These are phyloP conservation scores for Drosophila koepferae DNA, from an alignment of 2,888 invertebrate species.

Conservation along the genomic window DNA sequence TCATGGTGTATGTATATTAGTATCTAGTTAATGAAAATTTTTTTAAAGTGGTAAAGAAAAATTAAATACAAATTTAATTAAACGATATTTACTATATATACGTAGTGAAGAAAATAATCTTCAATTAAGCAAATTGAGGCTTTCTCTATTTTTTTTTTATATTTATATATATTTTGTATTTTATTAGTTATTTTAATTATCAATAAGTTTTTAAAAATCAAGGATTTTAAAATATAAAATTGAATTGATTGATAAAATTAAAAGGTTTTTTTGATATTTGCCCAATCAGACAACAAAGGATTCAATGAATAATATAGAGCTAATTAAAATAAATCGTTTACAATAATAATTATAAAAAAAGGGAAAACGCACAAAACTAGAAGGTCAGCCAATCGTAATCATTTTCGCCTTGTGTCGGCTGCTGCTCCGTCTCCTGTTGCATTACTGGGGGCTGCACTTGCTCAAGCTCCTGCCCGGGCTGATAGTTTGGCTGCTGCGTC, in stretches of 20 bases:
- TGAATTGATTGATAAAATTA: background rate
- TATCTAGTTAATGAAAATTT: too few relatives aligned
- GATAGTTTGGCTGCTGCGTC: slow-evolving; percentile 38
- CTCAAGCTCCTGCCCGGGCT: slow-evolving; percentile 30
- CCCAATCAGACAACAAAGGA: background rate
- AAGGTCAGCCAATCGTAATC: slow-evolving; percentile 81
- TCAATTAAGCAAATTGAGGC: too few relatives aligned
- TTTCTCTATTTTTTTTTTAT: too few relatives aligned
- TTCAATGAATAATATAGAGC: background rate
- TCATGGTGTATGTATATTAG: background rate
- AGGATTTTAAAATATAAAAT: background rate
- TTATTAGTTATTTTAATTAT: too few relatives aligned
- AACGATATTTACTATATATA: too few relatives aligned
- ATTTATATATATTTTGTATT: too few relatives aligned
- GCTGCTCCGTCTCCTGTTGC: slow-evolving; percentile 42
- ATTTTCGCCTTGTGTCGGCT: slow-evolving; percentile 63
- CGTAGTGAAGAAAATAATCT: too few relatives aligned
- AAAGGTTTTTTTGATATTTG: background rate
- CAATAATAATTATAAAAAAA: background rate
- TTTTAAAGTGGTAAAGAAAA: too few relatives aligned
- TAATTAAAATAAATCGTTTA: background rate
- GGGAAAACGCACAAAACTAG: slow-evolving; percentile 33
- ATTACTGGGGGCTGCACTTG: slow-evolving; percentile 41
- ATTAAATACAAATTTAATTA: too few relatives aligned
- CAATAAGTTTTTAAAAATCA: background rate